Conservation (phyloP, 64 coral and sea anemone genomes). For the Porites australiensis region DNA sequence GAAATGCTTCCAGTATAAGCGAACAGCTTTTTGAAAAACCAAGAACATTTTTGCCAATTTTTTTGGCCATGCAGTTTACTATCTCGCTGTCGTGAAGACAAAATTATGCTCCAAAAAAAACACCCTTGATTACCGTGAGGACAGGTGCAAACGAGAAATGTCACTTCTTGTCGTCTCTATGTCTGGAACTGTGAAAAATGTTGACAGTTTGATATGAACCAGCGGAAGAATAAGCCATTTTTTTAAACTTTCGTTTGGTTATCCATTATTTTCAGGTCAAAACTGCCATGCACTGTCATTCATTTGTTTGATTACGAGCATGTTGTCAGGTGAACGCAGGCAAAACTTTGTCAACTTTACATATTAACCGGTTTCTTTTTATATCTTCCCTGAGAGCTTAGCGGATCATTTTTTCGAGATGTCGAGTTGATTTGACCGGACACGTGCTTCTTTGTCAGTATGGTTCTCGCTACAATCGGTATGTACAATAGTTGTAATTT, state of each 20-base stretch:
- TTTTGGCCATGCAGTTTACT: neutral
- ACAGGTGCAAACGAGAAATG: conserved; percentile 31
- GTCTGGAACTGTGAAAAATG: conserved; percentile 36
- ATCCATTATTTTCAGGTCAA: conserved; percentile 35
- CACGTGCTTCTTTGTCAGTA: neutral
- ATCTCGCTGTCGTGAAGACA: neutral
- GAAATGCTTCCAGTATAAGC: too few relatives aligned
- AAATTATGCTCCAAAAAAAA: neutral
- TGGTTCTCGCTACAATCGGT: neutral
- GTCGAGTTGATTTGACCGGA: neutral
- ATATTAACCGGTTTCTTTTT: neutral
- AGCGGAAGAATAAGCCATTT: conserved; percentile 39
- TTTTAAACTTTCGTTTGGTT: conserved; percentile 26
- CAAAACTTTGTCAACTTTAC: neutral
- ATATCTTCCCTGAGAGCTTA: neutral
- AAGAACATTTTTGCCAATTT: too few relatives aligned
- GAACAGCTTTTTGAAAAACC: neutral
- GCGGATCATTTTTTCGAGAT: neutral
- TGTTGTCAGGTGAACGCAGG: neutral
- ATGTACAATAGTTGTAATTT: neutral
- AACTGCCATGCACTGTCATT: neutral
- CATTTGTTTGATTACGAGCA: neutral
- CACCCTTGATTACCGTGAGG: too few relatives aligned
- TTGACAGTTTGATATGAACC: conserved; percentile 44
- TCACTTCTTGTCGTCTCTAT: conserved; percentile 37